These are phyloP conservation scores for Heterocephalus glaber DNA, from an alignment of 2,113 vertebrate species.

Conservation along the genomic window DNA sequence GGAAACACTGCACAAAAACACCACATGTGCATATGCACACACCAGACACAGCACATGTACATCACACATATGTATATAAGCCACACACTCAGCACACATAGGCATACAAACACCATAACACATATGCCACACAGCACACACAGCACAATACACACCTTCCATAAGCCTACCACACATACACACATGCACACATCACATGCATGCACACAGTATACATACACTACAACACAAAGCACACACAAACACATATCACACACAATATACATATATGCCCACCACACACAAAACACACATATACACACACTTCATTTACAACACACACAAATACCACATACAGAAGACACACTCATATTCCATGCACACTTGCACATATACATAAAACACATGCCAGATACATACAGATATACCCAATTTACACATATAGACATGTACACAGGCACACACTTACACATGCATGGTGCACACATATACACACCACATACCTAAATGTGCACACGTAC, in stretches of 20 bases:
- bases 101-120: background rate
- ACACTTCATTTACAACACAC: background rate
- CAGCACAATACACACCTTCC: background rate
- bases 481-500: too few relatives aligned
- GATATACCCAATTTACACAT: background rate
- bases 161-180: background rate
- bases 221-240: too few relatives aligned
- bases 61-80: background rate
- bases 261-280: background rate
- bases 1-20: background rate
- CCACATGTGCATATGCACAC: background rate
- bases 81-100: background rate
- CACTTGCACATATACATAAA: background rate
- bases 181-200: background rate
- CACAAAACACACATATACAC: background rate
- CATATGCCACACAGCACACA: background rate
- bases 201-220: background rate
- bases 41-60: background rate
- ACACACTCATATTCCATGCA: background rate
- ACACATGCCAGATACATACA: background rate
- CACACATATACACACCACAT: background rate
- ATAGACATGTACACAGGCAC: background rate
- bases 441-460: background rate
- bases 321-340: background rate
- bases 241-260: background rate